Evolutionary conservation across 2,888 invertebrate species (phyloP), one percentile per base, ranked within the genome.

Genomic region (Mesorhabditis sp.): DNA sequence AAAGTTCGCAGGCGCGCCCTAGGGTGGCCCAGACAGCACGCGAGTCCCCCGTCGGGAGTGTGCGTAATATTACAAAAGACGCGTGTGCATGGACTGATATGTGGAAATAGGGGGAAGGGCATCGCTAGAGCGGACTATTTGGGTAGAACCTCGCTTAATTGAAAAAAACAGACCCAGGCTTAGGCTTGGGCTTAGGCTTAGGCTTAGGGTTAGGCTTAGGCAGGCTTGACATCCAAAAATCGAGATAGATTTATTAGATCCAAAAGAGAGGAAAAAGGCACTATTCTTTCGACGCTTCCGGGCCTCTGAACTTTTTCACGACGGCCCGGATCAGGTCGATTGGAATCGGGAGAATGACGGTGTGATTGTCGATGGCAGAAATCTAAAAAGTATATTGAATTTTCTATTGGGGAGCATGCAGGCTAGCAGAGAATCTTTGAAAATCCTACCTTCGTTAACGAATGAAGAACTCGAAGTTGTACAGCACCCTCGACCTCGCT

Each of bases 301-400:
- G 58, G 58, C 10, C 10, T 2, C 58, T 10, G 2, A 50, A 10
- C n/a, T 50, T 50, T 50, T 50, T 50, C 58, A 50, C n/a, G 58
- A 50, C 58, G 58, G 58, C 58, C n/a, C 58, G 7, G 58, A 50
- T 50, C 10, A 50, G 58, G n/a, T 80, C 78, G 63, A 75, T 71
- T 5, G 81, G 81, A 61, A 81, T 65, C 0, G 81, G 81, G 43
- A 80, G 65, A 7, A 82, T 75, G 41, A 80, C 76, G 4, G 82
- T 82, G 68, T 81, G 82, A 71, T 82, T 82, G 67, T 81, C 75
- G 28, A 70, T 69, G 15, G 78, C 75, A 4, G 82, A 82, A 45
- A 82, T 82, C 58, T 81, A 50, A 50, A 50, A 50, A 50, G 58
- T 10, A 50, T 10, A 10, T 50, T 50, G 7, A 50, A n/a, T 50